These are phyloP conservation scores for Xylophagus ater DNA, from an alignment of 2,888 invertebrate species.

Conservation along the genomic window DNA sequence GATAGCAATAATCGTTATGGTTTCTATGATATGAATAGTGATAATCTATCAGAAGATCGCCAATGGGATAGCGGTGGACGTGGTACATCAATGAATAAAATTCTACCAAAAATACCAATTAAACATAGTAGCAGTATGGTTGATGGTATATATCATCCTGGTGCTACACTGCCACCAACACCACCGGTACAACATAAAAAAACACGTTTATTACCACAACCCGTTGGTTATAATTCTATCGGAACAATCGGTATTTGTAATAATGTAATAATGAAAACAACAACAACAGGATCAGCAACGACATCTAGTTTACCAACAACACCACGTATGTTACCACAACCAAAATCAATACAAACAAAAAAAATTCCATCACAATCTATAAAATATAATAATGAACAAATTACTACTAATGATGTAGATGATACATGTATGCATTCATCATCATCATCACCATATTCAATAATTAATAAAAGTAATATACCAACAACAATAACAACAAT, in stretches of 20 bases:
- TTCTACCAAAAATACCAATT: slow-evolving; percentile 27
- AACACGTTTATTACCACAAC: slow-evolving; percentile 24
- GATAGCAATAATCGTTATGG: slow-evolving; percentile 8
- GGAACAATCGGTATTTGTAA: neutral
- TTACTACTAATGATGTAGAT: neutral
- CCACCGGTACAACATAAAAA: slow-evolving; percentile 20
- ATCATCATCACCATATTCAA: slow-evolving; percentile 8
- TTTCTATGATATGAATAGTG: slow-evolving; percentile 29
- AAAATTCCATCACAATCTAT: too few species aligned
- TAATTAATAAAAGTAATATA: slow-evolving; percentile 4
- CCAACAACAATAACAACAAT: slow-evolving; percentile 15
- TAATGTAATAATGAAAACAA: neutral
- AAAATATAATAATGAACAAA: too few species aligned
- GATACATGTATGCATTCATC: slow-evolving; percentile 5
- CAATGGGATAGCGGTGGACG: slow-evolving; percentile 63
- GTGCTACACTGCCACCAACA: slow-evolving; percentile 18
- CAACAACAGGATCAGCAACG: neutral
- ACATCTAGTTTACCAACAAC: slow-evolving; percentile 9
- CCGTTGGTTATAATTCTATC: slow-evolving; percentile 14
- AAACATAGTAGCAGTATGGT: slow-evolving; percentile 27
- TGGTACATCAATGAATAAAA: slow-evolving; percentile 21
- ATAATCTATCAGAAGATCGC: slow-evolving; percentile 52
- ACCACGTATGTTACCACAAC: slow-evolving; percentile 16
- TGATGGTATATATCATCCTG: slow-evolving; percentile 29
- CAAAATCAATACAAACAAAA: too few species aligned